Evolutionary conservation across 1,140 invertebrate species (phyloP), one percentile per base, ranked within the genome.

Genomic region (Zelostemma sp.): DNA sequence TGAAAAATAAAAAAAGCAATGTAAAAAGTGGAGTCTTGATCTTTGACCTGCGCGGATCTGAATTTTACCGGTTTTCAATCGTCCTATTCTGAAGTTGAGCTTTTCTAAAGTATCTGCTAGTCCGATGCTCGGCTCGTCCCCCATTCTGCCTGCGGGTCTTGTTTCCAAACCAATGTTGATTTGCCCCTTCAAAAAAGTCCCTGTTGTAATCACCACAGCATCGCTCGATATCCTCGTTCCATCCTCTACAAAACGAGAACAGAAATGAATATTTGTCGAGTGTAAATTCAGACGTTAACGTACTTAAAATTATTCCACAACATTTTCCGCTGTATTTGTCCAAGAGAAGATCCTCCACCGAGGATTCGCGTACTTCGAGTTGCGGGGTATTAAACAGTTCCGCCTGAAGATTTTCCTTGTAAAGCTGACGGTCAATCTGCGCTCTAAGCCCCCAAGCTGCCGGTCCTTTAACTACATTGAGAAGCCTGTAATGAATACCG

Each of bases 381-480:
- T 94, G 92, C 15, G 87, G 83, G 0, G 88, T 92, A 21, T 87
- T 83, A 48, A 92, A 88, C 6, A 96, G 77, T 79, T 94, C 91
- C n/a, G 87, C 77, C 80, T 97, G 95, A n/a, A 98, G 83, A 76
- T 93, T 83, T 58, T 87, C 83, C 78, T 95, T 97, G 78, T 97
- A 98, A 21, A 97, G 82, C 46, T 86, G 80, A 51, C 96, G 86
- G 83, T 97, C 96, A 59, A 98, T 97, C 87, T 97, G 96, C 12
- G 96, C 96, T 62, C 96, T 81, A 1, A 90, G 89, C 17, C 96
- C 96, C 93, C 95, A 95, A 1, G 97, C 96, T 1, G 96, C 96
- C 15, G 96, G 95, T 0, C 96, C 96, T 75, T 89, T 89, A 0
- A 84, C 62, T 48, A 75, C 80, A 83, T 97, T 97, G 1, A 97